Conservation (phyloP, 2,888 invertebrate species). For the Drosophila robusta region DNA sequence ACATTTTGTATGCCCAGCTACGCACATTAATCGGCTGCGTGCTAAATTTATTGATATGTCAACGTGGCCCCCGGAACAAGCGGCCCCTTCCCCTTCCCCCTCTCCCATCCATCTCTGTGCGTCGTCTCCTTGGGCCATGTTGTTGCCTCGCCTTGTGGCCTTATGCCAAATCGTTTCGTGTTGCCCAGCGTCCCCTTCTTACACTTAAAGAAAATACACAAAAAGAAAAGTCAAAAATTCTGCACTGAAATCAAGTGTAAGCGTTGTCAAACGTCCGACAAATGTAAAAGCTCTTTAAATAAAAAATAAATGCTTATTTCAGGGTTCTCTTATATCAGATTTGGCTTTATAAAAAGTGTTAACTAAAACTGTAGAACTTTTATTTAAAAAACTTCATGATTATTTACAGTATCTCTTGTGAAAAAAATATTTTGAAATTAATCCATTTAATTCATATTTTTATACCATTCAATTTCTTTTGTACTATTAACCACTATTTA, state of each 20-base stretch:
- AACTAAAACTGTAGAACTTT: too few species aligned
- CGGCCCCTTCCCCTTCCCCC: neutral
- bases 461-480: too few species aligned
- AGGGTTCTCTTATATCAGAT: too few species aligned
- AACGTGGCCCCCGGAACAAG: conserved; percentile 17
- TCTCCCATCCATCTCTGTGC: neutral
- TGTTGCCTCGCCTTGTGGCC: conserved; percentile 30
- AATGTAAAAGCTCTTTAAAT: neutral
- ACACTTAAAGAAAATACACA: neutral
- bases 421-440: too few species aligned
- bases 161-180: conserved; percentile 32
- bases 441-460: too few species aligned
- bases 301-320: neutral
- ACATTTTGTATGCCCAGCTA: conserved; percentile 20
- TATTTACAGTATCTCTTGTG: too few species aligned
- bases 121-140: conserved; percentile 22
- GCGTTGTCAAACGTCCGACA: too few species aligned
- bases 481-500: too few species aligned
- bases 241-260: too few species aligned
- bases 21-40: conserved; percentile 74
- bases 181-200: neutral
- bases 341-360: too few species aligned
- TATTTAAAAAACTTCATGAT: too few species aligned
- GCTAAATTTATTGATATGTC: conserved; percentile 74
- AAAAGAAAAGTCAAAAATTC: neutral